A percentile compares a stretch with the other conserved stretches of the same genome.
Evolutionary conservation across 2,888 invertebrate species (phyloP).

Genomic region (Drosophila prolongata): DNA sequence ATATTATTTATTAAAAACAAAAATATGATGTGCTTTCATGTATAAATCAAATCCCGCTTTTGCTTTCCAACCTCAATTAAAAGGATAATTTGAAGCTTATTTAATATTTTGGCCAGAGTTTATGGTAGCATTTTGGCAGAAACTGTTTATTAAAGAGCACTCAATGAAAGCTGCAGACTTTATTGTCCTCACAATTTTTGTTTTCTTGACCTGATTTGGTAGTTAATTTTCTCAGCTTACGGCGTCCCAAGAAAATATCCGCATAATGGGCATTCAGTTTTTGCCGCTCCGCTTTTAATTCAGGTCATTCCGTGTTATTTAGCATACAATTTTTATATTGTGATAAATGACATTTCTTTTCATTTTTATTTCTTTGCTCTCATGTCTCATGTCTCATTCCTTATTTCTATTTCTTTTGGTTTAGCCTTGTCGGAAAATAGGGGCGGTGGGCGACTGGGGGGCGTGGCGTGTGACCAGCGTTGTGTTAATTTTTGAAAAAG

Average conservation of each 20-base stretch:
- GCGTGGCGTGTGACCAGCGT: conserved; percentile 42
- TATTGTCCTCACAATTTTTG: too few relatives aligned
- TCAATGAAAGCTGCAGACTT: neutral
- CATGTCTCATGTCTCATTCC: neutral
- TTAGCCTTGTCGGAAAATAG: conserved; percentile 37
- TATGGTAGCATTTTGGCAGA: too few relatives aligned
- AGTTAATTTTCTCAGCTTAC: conserved; percentile 2
- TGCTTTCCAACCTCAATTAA: too few relatives aligned
- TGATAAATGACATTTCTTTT: conserved; percentile 52
- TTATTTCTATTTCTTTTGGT: conserved; percentile 17
- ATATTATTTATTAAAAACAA: too few relatives aligned
- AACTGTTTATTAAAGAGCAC: too few relatives aligned
- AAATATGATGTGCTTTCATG: too few relatives aligned
- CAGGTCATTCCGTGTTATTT: conserved; percentile 62
- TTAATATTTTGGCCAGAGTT: too few relatives aligned
- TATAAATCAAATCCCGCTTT: too few relatives aligned
- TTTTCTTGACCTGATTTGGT: neutral
- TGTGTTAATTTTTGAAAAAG: conserved; percentile 72
- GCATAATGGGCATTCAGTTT: conserved; percentile 1
- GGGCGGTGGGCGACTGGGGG: conserved; percentile 9
- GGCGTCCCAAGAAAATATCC: neutral
- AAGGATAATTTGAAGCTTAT: too few relatives aligned
- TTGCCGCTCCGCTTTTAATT: conserved; percentile 38
- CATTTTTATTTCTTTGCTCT: conserved; percentile 15
- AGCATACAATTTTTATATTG: conserved; percentile 52